Evolutionary conservation across 2,888 invertebrate genomes (phyloP).

Genomic region (Mythimna pallens): DNA sequence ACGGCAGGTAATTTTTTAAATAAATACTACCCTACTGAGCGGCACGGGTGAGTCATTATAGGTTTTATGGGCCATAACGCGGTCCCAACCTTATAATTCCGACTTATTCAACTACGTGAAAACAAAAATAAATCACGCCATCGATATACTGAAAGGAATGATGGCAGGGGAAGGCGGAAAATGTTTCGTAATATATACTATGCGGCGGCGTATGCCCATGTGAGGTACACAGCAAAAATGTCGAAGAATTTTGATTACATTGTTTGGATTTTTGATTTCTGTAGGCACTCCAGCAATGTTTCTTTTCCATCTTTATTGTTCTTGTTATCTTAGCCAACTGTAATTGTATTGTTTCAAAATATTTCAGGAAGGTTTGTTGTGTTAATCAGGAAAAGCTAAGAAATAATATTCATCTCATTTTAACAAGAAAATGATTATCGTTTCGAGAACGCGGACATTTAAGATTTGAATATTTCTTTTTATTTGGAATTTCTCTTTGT

Average conservation of each 20-base stretch:
- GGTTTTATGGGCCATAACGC: slow-evolving; percentile 80
- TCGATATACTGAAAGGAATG: slow-evolving; percentile 70
- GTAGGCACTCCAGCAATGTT: slow-evolving; percentile 31
- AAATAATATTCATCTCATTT: slow-evolving; percentile 38
- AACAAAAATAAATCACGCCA: slow-evolving; percentile 80
- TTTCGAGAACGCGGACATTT: slow-evolving; percentile 29
- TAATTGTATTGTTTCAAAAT: slow-evolving; percentile 31
- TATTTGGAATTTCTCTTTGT: slow-evolving; percentile 44
- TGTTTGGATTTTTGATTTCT: slow-evolving; percentile 43
- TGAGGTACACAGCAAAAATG: slow-evolving; percentile 26
- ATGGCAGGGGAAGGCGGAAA: slow-evolving; percentile 59
- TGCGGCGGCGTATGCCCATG: slow-evolving; percentile 41
- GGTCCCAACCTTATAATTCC: slow-evolving; percentile 79
- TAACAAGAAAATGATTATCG: slow-evolving; percentile 39
- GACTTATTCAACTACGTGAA: slow-evolving; percentile 77
- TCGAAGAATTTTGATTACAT: slow-evolving; percentile 45
- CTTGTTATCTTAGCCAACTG: slow-evolving; percentile 18
- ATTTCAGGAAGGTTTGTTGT: slow-evolving; percentile 40
- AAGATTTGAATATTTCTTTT: slow-evolving; percentile 47
- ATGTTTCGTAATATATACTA: slow-evolving; percentile 55
- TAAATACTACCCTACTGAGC: slow-evolving; percentile 68
- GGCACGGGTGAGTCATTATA: slow-evolving; percentile 74
- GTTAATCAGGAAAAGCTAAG: slow-evolving; percentile 41
- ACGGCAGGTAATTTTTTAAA: slow-evolving; percentile 68
- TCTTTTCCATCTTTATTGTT: slow-evolving; percentile 34